phyloP scores from a whole-genome alignment of 37 sponge, comb jelly and placozoan species.

The Theonella swinhoei region DNA sequence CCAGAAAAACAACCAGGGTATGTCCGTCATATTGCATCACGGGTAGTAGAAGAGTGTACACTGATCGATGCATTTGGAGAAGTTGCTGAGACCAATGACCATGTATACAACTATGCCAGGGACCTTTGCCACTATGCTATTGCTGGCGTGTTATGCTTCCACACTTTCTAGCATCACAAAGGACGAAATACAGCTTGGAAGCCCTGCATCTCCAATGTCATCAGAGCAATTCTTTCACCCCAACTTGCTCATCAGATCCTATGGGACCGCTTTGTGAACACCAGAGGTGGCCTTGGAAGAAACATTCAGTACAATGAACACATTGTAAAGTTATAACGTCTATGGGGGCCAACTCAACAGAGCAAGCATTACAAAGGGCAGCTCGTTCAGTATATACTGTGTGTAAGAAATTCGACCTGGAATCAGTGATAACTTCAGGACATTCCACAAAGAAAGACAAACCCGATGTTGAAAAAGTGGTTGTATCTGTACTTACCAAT shows the following conservation, averaged over 20 bases:
- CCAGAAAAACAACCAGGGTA: not conserved
- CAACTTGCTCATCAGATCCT: constrained; percentile 15
- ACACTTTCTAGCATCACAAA: constrained; percentile 13
- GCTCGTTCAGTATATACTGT: constrained; percentile 17
- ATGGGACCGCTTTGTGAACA: constrained; percentile 40
- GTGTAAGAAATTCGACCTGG: not conserved
- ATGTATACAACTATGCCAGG: constrained; percentile 19
- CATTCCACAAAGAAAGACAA: not conserved
- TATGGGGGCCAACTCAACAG: constrained; percentile 48
- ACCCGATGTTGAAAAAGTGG: not conserved
- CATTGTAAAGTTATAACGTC: constrained; percentile 15
- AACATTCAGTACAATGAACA: constrained; percentile 40
- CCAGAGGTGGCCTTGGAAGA: constrained; percentile 23
- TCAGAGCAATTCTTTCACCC: constrained; percentile 7
- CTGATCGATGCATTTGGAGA: not conserved
- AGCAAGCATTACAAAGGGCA: constrained; percentile 9
- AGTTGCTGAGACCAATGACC: constrained; percentile 3
- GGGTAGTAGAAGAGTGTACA: constrained; percentile 26
- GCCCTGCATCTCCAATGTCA: constrained; percentile 10
- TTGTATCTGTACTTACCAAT: not conserved
- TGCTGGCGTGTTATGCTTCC: constrained; percentile 14
- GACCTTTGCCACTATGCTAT: constrained; percentile 10
- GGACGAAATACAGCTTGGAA: constrained; percentile 24
- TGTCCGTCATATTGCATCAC: not conserved
- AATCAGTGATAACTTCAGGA: not conserved